Percentiles rank a stretch among this genome's conserved stretches.
phyloP scores from a whole-genome alignment of 2,888 invertebrate species.

The Dioctria linearis region DNA sequence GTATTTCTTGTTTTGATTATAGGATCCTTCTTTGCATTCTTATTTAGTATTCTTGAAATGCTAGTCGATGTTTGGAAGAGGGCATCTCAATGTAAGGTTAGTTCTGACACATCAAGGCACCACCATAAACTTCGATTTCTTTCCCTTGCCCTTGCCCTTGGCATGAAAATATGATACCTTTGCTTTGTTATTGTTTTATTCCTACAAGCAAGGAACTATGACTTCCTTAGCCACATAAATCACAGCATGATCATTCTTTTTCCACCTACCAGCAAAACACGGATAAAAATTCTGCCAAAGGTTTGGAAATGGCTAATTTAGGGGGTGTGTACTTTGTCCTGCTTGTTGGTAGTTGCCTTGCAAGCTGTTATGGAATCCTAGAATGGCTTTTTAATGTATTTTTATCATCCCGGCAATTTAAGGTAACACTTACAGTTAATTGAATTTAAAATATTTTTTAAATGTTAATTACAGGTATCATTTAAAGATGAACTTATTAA shows the following conservation, averaged over 20 bases:
- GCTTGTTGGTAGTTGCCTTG: conserved; percentile 71
- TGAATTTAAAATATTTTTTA: conserved; percentile 1
- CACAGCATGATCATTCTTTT: conserved; percentile 27
- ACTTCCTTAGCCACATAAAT: conserved; percentile 15
- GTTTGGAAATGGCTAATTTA: conserved; percentile 77
- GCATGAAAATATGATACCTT: conserved; percentile 3
- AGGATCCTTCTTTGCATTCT: conserved; percentile 64
- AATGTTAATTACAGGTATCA: conserved; percentile 15
- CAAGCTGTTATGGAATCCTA: conserved; percentile 67
- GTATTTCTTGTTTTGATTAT: conserved; percentile 76
- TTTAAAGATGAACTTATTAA: conserved; percentile 35
- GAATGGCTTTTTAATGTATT: conserved; percentile 64
- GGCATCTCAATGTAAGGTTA: conserved; percentile 40
- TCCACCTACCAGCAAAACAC: conserved; percentile 33
- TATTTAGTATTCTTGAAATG: conserved; percentile 38
- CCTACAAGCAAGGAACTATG: background rate
- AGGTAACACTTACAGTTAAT: conserved; percentile 61
- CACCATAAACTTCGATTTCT: background rate
- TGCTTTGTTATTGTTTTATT: background rate
- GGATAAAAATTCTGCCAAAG: conserved; percentile 64
- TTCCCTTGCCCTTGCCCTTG: background rate
- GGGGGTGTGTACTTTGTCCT: conserved; percentile 78
- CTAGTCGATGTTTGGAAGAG: conserved; percentile 6
- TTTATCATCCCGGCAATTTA: conserved; percentile 49
- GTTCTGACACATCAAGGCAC: background rate